Evolutionary conservation across 2,888 invertebrate species (phyloP).

Genomic region (Gymnosoma rotundatum): DNA sequence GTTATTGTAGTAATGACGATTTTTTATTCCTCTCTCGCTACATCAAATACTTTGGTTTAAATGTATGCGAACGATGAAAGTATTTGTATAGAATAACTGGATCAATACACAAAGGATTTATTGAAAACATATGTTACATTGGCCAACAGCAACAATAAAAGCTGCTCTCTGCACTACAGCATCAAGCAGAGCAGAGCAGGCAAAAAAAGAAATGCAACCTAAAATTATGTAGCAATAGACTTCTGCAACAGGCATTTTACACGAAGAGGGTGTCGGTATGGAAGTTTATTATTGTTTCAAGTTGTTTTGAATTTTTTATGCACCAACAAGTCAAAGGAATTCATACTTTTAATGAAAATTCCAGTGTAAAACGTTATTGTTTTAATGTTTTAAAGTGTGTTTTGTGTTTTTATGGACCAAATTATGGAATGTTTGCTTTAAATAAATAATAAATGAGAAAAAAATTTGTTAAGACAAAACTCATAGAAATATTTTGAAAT

Average conservation of each 20-base stretch:
- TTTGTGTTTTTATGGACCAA: too few relatives aligned
- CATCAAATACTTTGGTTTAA: not conserved
- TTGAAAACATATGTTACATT: conserved; percentile 43
- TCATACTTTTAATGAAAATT: conserved; percentile 9
- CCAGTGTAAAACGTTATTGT: not conserved
- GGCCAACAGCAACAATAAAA: not conserved
- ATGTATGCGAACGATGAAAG: not conserved
- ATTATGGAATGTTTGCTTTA: too few relatives aligned
- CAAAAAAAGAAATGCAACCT: not conserved
- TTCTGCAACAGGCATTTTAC: conserved; percentile 1
- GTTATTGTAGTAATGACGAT: not conserved
- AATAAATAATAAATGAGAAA: too few relatives aligned
- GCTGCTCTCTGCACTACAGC: not conserved
- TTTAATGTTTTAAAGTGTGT: not conserved
- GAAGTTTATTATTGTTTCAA: conserved; percentile 32
- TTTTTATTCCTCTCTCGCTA: not conserved
- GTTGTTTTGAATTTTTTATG: conserved; percentile 8
- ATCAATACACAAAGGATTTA: conserved; percentile 29
- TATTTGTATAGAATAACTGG: not conserved
- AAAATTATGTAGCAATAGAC: not conserved
- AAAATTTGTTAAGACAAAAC: too few relatives aligned
- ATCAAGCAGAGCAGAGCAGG: not conserved
- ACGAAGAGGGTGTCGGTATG: not conserved
- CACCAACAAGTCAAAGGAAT: conserved; percentile 27
- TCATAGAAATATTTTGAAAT: too few relatives aligned